These are phyloP conservation scores for Crocallis elinguaria DNA, from an alignment of 2,888 invertebrate genomes.

Conservation along the genomic window DNA sequence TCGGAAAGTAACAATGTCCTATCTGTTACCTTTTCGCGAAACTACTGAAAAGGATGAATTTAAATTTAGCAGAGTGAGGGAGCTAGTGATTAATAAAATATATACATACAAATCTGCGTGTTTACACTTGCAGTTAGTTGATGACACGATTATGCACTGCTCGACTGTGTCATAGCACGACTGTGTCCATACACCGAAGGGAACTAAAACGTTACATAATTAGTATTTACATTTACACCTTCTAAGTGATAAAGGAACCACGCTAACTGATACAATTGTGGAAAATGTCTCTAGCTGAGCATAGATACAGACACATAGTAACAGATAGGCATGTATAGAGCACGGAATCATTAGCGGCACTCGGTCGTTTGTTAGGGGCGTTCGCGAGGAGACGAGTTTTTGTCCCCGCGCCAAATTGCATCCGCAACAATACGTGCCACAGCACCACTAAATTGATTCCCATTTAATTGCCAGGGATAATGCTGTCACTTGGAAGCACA, in stretches of 20 bases:
- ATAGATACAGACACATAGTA: background rate
- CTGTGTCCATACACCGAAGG: too few relatives aligned
- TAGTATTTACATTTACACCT: conserved; percentile 10
- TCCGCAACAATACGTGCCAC: conserved; percentile 75
- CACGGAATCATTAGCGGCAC: conserved; percentile 81
- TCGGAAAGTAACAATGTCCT: too few relatives aligned
- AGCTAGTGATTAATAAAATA: too few relatives aligned
- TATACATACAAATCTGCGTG: too few relatives aligned
- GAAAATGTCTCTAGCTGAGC: background rate
- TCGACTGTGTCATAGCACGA: too few relatives aligned
- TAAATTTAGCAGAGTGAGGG: too few relatives aligned
- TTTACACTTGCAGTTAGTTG: too few relatives aligned
- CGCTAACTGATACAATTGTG: background rate
- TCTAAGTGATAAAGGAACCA: conserved; percentile 3
- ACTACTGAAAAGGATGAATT: too few relatives aligned
- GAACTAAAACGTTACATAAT: background rate
- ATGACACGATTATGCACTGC: too few relatives aligned
- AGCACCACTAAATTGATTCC: conserved; percentile 76
- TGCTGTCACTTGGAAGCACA: conserved; percentile 37
- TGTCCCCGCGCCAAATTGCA: conserved; percentile 81
- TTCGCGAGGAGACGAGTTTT: conserved; percentile 80
- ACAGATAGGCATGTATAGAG: conserved; percentile 39
- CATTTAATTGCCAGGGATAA: conserved; percentile 71
- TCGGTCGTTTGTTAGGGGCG: conserved; percentile 82
- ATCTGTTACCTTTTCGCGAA: too few relatives aligned